phyloP scores from a whole-genome alignment of 53 echinoderm and acorn worm genomes.

The Crossaster papposus region DNA sequence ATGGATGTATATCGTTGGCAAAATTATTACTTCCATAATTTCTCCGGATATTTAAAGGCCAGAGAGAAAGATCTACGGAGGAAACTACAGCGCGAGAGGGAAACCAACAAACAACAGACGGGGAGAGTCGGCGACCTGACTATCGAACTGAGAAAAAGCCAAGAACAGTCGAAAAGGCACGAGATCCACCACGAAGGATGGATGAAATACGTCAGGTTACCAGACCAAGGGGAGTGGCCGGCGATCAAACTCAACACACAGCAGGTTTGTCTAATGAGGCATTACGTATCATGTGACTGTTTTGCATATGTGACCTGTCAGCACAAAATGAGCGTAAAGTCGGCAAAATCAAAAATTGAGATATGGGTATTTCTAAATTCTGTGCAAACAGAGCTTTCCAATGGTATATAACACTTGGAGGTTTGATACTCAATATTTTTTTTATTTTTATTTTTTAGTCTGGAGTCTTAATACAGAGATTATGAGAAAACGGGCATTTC shows the following conservation, averaged over 20 bases:
- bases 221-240: slow-evolving; percentile 52
- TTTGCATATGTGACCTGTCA: too few relatives aligned
- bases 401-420: too few relatives aligned
- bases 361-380: too few relatives aligned
- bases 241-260: slow-evolving; percentile 48
- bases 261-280: slow-evolving; percentile 9
- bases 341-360: too few relatives aligned
- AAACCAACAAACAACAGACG: slow-evolving; percentile 16
- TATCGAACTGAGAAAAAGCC: slow-evolving; percentile 27
- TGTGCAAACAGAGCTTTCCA: too few relatives aligned
- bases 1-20: background rate
- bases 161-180: slow-evolving; percentile 14
- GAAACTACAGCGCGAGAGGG: slow-evolving; percentile 47
- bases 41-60: background rate
- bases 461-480: too few relatives aligned
- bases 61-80: slow-evolving; percentile 59
- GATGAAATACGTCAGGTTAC: slow-evolving; percentile 44
- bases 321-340: too few relatives aligned
- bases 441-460: too few relatives aligned
- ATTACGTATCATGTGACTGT: background rate
- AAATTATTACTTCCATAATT: background rate
- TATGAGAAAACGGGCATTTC: too few relatives aligned
- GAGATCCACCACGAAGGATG: slow-evolving; percentile 7
- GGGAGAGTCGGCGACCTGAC: slow-evolving; percentile 19
- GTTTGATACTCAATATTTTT: too few relatives aligned